A percentile compares a stretch with the other conserved stretches of the same genome.
These are phyloP conservation scores for Stegostoma tigrinum DNA, from an alignment of 2,113 vertebrate genomes.

Conservation along the genomic window DNA sequence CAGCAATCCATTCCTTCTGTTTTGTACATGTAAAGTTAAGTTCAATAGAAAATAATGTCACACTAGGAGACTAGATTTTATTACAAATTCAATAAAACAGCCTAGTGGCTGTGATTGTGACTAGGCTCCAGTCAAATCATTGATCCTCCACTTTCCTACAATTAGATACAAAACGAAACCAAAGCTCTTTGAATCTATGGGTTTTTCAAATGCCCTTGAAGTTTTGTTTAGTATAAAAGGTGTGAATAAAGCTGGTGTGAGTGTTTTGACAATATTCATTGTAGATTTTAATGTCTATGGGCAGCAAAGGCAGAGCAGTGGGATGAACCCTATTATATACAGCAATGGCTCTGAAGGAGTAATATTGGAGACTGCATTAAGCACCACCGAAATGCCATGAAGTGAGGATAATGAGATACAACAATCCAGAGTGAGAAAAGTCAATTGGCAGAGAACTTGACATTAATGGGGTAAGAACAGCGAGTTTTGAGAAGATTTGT, in stretches of 20 bases:
- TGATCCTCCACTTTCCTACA: neutral
- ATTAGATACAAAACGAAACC: neutral
- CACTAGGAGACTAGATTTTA: neutral
- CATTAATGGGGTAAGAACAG: too few relatives aligned
- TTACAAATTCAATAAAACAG: neutral
- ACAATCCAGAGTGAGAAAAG: too few relatives aligned
- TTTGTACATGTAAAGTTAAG: neutral
- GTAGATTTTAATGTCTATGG: neutral
- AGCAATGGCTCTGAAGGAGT: too few relatives aligned
- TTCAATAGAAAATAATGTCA: neutral
- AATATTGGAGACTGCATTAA: too few relatives aligned
- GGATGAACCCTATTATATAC: neutral
- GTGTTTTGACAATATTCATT: neutral
- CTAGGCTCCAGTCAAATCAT: neutral
- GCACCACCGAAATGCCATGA: too few relatives aligned
- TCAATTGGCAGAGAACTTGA: too few relatives aligned
- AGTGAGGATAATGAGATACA: too few relatives aligned
- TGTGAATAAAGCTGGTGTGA: neutral
- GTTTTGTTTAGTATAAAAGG: neutral
- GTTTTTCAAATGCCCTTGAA: neutral
- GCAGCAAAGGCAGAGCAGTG: neutral
- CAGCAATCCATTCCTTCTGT: neutral
- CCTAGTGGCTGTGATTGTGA: neutral
- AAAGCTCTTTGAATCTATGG: neutral
- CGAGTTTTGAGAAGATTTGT: too few relatives aligned